Base-by-base conservation (phyloP, 2,113 vertebrate species). In the Anas platyrhynchos region DNA sequence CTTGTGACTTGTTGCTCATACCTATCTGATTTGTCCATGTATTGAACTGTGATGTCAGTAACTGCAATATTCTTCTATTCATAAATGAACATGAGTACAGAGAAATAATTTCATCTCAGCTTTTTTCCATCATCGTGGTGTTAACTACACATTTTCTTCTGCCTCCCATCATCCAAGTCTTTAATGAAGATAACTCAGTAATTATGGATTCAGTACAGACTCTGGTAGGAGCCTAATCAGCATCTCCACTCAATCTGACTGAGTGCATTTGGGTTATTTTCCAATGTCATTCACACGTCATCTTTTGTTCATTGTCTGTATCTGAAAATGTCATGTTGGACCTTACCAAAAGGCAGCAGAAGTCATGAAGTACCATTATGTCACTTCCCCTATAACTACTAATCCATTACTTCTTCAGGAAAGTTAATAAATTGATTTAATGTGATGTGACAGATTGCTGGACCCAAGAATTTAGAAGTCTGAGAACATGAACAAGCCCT, bases 361-460 rank as follows among this genome's bases (percentile, higher is more conserved):
- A 87, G 23, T 73, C 77, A 75, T 46, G 77, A 84, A 91, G 58
- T 61, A 54, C 66, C 38, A 74, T 88, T 89, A 79, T 89, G 62
- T 76, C 74, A 82, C 61, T 93, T 89, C n/a, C 44, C 4, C 21
- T 69, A 2, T 50, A 83, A 50, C 54, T 86, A 55, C 54, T 82
- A 59, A 84, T 86, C 74, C 43, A 76, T 82, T 89, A 54, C 27
- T 79, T 91, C 50, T 54, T 85, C 58, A 83, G 29, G 20, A 91
- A 93, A 9, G 16, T 54, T 68, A 92, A 76, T 85, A 77, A 76
- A 79, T 91, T 48, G 54, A 65, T 92, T 73, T 85, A 89, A 80
- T 83, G 29, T 25, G n/a, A 58, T 1, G 18, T 87, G 74, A 85
- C 50, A 85, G 36, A 77, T 31, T 69, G 56, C 14, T 89, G 34